These are phyloP conservation scores for Colistium nudipinnis DNA, from an alignment of 2,113 vertebrate species.

Conservation along the genomic window DNA sequence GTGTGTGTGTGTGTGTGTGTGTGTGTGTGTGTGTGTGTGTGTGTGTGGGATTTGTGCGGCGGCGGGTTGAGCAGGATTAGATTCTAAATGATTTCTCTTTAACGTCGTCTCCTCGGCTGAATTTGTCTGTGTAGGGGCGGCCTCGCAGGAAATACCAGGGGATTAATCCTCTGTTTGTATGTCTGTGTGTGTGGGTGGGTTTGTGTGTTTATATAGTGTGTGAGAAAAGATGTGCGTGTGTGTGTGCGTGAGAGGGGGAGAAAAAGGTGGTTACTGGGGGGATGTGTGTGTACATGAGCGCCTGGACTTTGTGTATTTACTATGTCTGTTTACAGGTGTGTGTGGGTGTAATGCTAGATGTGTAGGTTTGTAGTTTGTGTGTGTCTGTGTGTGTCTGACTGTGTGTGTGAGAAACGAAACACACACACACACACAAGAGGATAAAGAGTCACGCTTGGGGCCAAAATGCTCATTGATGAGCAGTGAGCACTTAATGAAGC, in stretches of 20 bases:
- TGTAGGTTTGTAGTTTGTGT: neutral
- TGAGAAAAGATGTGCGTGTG: slow-evolving; percentile 31
- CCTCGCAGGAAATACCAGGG: slow-evolving; percentile 65
- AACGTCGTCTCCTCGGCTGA: slow-evolving; percentile 33
- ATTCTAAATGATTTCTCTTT: slow-evolving; percentile 27
- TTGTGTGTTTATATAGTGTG: slow-evolving; percentile 53
- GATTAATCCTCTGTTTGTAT: slow-evolving; percentile 50
- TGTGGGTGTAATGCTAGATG: neutral
- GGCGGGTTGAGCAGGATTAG: slow-evolving; percentile 15
- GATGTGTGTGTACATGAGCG: slow-evolving; percentile 34
- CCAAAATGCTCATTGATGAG: slow-evolving; percentile 68
- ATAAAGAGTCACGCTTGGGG: slow-evolving; percentile 62
- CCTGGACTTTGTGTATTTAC: slow-evolving; percentile 5
- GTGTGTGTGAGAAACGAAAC: slow-evolving; percentile 2
- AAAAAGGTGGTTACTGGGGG: slow-evolving; percentile 15
- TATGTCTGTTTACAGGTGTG: slow-evolving; percentile 27
- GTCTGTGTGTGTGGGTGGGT: slow-evolving; percentile 40
- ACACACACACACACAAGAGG: slow-evolving; percentile 20
- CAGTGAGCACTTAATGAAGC: slow-evolving; percentile 74
- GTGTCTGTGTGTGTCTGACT: slow-evolving; percentile 9
- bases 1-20: neutral
- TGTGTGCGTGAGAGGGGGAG: slow-evolving; percentile 11
- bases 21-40: slow-evolving; percentile 21
- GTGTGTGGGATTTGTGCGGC: neutral
- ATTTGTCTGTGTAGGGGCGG: slow-evolving; percentile 53